Evolutionary conservation across 2,113 vertebrate genomes (phyloP), one percentile per base, ranked within the genome.

Genomic region (Nycticorax nycticorax): DNA sequence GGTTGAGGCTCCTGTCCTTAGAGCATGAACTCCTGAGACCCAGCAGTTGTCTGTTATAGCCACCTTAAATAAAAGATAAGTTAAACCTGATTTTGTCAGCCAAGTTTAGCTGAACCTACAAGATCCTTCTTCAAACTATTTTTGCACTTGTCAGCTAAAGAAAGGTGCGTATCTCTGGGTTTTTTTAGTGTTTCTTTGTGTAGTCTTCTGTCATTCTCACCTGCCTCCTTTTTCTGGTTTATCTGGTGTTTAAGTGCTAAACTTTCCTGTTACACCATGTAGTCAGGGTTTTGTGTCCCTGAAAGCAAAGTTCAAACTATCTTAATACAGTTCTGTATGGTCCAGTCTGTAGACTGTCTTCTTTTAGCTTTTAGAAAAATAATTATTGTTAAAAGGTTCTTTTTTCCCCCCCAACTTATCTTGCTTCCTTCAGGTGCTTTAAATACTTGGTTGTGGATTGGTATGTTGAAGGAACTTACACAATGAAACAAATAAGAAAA

Each of bases 401-500:
- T 60, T 32, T 14, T 1, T 4, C 1, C 6, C 4, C 1, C 1
- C 8, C 52, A n/a, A 27, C 18, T n/a, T 66, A 19, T 5, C 6
- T 14, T 22, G 10, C 39, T 83, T 76, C 13, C 8, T 84, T 89
- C n/a, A 59, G 5, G 14, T 74, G 37, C 27, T 79, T 77, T 10
- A 62, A 62, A 62, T 33, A 62, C 4, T 23, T 92, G 79, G 9
- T 85, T 85, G 32, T 24, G 47, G 60, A 67, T 52, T 3, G 3
- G 8, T 64, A 24, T 27, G 16, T 71, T 82, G 52, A 82, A 78
- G 32, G 28, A 75, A 10, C 4, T 59, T 55, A 22, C 3, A 26
- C 22, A 21, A 24, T 71, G 7, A 75, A 75, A 30, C 9, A 66
- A 50, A 47, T 12, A 59, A 66, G 20, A 33, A 45, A 80, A 72